phyloP scores from a whole-genome alignment of 2,113 vertebrate species.

The Stigmatopora nigra region DNA sequence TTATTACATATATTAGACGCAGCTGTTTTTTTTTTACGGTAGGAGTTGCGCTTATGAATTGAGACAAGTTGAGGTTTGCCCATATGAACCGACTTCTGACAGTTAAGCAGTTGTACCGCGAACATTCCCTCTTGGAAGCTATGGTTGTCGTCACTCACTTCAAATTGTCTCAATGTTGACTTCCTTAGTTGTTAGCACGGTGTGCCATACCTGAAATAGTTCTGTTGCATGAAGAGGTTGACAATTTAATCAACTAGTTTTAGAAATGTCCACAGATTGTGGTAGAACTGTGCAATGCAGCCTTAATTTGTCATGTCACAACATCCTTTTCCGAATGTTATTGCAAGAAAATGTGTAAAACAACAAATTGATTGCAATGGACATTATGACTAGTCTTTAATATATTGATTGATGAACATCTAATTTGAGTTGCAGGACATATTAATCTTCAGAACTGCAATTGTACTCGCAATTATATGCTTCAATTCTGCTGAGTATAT shows the following conservation, averaged over 20 bases:
- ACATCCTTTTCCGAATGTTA: no score
- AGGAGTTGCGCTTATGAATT: conserved; percentile 5
- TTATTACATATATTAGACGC: neutral
- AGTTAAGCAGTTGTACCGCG: neutral
- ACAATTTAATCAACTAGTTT: neutral
- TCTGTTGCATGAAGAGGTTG: conserved; percentile 14
- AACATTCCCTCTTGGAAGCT: neutral
- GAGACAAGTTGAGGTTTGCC: conserved; percentile 20
- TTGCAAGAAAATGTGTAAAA: no score
- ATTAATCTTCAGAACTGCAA: no score
- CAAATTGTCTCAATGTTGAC: neutral
- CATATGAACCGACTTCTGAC: neutral
- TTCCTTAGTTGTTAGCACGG: conserved; percentile 3
- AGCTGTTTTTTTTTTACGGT: neutral
- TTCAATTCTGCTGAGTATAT: no score
- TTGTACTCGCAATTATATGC: no score
- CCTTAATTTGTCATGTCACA: neutral
- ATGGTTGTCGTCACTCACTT: neutral
- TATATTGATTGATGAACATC: no score
- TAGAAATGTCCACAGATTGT: neutral
- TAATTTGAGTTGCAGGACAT: no score
- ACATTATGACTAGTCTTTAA: no score
- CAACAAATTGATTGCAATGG: no score
- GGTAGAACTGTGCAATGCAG: no score
- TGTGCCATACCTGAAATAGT: conserved; percentile 13